These are phyloP conservation scores for Cryptus armator DNA, from an alignment of 2,888 invertebrate genomes.

Conservation along the genomic window DNA sequence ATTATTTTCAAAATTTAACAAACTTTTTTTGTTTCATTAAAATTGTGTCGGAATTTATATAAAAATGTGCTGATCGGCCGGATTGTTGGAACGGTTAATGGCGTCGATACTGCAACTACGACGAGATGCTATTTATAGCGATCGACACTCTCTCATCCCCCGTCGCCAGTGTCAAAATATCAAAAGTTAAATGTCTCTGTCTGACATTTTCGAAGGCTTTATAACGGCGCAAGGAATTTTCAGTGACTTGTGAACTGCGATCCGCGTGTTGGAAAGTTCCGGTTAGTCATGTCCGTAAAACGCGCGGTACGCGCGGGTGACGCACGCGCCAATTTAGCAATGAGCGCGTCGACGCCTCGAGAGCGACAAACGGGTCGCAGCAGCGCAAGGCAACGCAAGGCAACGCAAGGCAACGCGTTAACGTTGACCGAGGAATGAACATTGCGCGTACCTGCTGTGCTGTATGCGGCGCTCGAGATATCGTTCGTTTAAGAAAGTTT, in stretches of 20 bases:
- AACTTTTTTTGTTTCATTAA: too few relatives aligned
- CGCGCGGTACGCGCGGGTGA: constrained; percentile 69
- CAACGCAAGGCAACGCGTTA: too few relatives aligned
- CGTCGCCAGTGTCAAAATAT: not conserved
- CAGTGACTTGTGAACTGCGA: not conserved
- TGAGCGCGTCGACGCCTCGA: constrained; percentile 27
- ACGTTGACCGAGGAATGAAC: too few relatives aligned
- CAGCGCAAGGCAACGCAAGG: too few relatives aligned
- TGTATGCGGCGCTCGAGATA: too few relatives aligned
- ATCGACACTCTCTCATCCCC: not conserved
- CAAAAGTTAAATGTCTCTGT: not conserved
- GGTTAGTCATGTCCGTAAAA: constrained; percentile 75
- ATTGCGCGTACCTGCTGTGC: too few relatives aligned
- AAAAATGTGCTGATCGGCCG: not conserved
- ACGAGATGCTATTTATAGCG: not conserved
- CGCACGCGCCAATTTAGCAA: constrained; percentile 76
- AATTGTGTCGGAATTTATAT: not conserved
- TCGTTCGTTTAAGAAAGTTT: constrained; percentile 15
- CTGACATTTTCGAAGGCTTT: constrained; percentile 14
- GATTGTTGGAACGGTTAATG: not conserved
- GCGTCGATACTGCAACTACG: not conserved
- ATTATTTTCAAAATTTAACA: too few relatives aligned
- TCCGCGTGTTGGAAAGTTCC: constrained; percentile 73
- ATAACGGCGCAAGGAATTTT: not conserved
- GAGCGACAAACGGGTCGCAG: not conserved